A percentile compares a stretch with the other conserved stretches of the same genome.
phyloP scores from a whole-genome alignment of 2,888 invertebrate species.

The Diarsia rubi region DNA sequence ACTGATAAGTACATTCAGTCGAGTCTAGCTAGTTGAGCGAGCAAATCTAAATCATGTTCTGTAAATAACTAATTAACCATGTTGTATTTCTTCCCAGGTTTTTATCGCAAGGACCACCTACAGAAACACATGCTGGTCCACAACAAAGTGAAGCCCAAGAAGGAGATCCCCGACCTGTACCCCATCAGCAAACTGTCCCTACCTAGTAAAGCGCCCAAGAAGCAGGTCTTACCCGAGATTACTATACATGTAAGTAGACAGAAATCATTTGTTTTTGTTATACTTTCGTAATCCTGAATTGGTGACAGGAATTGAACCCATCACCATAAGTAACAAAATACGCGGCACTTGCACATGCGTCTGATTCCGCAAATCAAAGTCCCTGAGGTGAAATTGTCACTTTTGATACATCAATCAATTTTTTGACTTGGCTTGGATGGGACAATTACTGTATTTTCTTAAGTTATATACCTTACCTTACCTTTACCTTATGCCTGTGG shows the following conservation, averaged over 20 bases:
- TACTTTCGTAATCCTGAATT: background rate
- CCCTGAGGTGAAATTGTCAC: background rate
- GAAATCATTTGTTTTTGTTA: background rate
- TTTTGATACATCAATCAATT: background rate
- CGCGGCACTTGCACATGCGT: background rate
- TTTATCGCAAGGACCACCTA: conserved; percentile 88
- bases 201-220: conserved; percentile 62
- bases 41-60: background rate
- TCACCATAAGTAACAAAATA: background rate
- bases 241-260: conserved; percentile 83
- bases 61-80: background rate
- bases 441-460: too few relatives aligned
- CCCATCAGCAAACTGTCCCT: conserved; percentile 72
- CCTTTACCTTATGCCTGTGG: too few relatives aligned
- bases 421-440: too few relatives aligned
- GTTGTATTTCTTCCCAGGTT: conserved; percentile 72
- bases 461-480: too few relatives aligned
- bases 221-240: conserved; percentile 80
- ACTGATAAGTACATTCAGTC: background rate
- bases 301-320: background rate
- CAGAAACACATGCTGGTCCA: conserved; percentile 86
- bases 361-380: background rate
- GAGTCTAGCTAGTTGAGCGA: background rate
- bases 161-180: conserved; percentile 78
- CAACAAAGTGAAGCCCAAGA: conserved; percentile 73